phyloP scores from a whole-genome alignment of 2,888 invertebrate genomes.

The Drosophila paracracens region DNA sequence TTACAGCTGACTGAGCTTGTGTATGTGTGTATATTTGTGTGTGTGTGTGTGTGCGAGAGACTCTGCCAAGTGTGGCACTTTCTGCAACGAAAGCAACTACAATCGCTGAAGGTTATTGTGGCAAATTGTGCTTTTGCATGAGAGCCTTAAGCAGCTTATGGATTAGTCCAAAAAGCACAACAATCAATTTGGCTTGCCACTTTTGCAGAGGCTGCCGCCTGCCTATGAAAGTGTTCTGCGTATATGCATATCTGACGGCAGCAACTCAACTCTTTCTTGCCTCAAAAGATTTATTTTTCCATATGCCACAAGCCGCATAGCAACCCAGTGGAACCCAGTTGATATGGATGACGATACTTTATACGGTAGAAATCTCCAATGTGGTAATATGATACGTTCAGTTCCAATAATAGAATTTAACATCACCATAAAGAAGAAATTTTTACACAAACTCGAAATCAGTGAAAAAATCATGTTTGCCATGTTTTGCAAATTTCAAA shows the following conservation, averaged over 20 bases:
- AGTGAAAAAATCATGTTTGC: background rate
- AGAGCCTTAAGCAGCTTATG: conserved; percentile 71
- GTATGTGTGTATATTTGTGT: background rate
- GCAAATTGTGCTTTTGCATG: conserved; percentile 64
- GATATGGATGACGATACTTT: background rate
- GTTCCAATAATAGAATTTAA: background rate
- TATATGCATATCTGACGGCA: background rate
- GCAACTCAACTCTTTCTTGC: conserved; percentile 13
- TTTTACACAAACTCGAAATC: background rate
- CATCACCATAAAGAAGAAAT: background rate
- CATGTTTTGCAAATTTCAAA: background rate
- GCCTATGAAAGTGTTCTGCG: conserved; percentile 2
- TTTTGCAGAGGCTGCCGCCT: background rate
- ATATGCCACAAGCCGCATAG: background rate
- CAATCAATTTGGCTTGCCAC: conserved; percentile 21
- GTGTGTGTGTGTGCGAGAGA: background rate
- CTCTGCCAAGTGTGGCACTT: conserved; percentile 58
- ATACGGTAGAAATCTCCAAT: background rate
- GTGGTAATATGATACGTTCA: background rate
- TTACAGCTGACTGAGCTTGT: conserved; percentile 24
- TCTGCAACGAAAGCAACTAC: conserved; percentile 34
- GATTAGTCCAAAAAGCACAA: conserved; percentile 38
- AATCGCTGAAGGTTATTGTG: conserved; percentile 71
- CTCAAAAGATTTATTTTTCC: background rate
- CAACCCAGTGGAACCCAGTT: background rate